Evolutionary conservation across 2,113 vertebrate species (phyloP).

Genomic region (Ovis canadensis): DNA sequence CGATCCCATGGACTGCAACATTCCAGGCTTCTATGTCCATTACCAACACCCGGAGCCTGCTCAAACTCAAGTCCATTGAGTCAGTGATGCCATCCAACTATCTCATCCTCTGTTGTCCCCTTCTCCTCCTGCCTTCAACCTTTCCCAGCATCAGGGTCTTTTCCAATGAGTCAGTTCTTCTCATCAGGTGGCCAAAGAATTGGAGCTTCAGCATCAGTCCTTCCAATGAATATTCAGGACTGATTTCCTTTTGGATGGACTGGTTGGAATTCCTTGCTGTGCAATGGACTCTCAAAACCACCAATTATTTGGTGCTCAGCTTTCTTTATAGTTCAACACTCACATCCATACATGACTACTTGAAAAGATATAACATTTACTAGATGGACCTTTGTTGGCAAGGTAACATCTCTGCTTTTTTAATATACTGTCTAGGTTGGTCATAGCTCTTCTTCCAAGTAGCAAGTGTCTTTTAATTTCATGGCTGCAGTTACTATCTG

Average conservation of each 20-base stretch:
- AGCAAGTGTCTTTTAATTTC: neutral
- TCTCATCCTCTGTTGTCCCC: neutral
- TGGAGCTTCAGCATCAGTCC: neutral
- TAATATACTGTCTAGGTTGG: neutral
- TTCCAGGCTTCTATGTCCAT: neutral
- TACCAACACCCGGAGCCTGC: rapidly evolving
- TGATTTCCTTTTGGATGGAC: neutral
- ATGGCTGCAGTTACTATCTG: neutral
- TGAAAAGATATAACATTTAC: neutral
- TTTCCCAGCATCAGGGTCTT: neutral
- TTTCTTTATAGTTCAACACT: neutral
- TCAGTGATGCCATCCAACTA: neutral
- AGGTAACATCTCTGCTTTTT: neutral
- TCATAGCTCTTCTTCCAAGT: neutral
- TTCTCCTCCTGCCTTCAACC: neutral
- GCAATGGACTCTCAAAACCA: neutral
- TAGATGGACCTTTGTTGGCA: neutral
- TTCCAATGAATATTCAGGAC: neutral
- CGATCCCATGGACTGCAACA: neutral
- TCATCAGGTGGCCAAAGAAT: neutral
- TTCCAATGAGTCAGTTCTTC: neutral
- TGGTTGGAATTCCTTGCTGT: neutral
- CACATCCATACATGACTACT: neutral
- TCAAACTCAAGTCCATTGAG: neutral
- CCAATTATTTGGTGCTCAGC: neutral